Percentiles rank a stretch among this genome's conserved stretches.
phyloP scores from a whole-genome alignment of 1,140 invertebrate genomes.

The Ylistrum balloti region DNA sequence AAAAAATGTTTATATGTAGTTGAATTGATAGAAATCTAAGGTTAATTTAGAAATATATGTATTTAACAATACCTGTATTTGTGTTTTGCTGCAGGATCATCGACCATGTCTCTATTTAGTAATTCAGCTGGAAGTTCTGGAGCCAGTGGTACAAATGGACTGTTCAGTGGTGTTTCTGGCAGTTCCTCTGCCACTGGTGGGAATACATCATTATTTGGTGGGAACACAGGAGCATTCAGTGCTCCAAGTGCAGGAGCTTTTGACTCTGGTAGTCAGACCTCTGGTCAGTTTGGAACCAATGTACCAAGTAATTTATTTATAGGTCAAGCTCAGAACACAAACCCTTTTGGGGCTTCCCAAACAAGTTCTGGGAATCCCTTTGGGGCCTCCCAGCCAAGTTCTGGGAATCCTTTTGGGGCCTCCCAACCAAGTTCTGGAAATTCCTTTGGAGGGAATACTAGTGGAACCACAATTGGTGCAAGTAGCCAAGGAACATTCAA shows the following conservation, averaged over 20 bases:
- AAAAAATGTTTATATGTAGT: no score
- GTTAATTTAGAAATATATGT: no score
- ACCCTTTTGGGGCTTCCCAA: not conserved
- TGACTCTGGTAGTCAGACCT: not conserved
- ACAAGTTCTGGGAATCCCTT: not conserved
- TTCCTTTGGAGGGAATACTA: not conserved
- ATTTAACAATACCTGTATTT: no score
- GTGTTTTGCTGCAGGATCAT: not conserved
- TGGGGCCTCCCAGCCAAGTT: not conserved
- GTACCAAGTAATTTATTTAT: conserved; percentile 14
- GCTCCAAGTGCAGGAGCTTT: conserved; percentile 4
- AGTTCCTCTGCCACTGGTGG: not conserved
- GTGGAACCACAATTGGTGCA: conserved; percentile 3
- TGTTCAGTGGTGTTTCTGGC: not conserved
- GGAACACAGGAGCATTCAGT: not conserved
- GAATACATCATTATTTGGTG: not conserved
- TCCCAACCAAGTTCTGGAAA: not conserved
- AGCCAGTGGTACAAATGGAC: conserved; percentile 23
- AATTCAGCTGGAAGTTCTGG: not conserved
- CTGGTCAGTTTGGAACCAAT: not conserved
- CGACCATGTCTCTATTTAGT: conserved; percentile 46
- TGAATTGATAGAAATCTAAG: no score
- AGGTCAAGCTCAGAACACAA: not conserved
- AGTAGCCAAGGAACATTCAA: not conserved
- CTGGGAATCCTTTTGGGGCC: not conserved